Evolutionary conservation across 2,113 vertebrate species (phyloP).

Genomic region (Poeciliopsis retropinna): DNA sequence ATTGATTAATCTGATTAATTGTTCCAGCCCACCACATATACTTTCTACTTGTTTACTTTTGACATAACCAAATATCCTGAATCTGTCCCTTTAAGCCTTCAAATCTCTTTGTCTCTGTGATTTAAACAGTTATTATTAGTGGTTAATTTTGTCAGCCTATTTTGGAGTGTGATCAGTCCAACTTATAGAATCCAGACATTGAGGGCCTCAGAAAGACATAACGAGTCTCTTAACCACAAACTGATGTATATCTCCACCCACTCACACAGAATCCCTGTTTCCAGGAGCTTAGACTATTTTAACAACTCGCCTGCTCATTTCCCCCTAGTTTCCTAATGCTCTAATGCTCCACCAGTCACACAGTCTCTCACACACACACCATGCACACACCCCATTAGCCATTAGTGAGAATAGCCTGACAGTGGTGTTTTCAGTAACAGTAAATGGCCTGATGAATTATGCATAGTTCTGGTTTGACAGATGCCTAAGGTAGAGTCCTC

Average conservation of each 20-base stretch:
- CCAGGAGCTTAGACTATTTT: conserved; percentile 13
- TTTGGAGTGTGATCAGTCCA: too few relatives aligned
- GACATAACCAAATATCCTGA: too few relatives aligned
- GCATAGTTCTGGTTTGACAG: conserved; percentile 52
- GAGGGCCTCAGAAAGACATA: neutral
- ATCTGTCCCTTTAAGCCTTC: neutral
- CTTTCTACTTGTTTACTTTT: too few relatives aligned
- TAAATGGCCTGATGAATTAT: conserved; percentile 77
- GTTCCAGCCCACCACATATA: too few relatives aligned
- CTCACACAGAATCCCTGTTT: neutral
- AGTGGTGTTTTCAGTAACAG: conserved; percentile 48
- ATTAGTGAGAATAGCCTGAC: conserved; percentile 62
- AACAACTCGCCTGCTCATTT: conserved; percentile 17
- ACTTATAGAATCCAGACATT: neutral
- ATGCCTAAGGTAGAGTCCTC: conserved; percentile 19
- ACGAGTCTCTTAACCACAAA: neutral
- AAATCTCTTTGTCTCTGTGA: neutral
- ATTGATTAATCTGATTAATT: too few relatives aligned
- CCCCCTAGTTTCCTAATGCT: conserved; percentile 43
- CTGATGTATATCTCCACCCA: neutral
- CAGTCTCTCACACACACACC: conserved; percentile 2
- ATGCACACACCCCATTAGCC: conserved; percentile 66
- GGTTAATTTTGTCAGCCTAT: too few relatives aligned
- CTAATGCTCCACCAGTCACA: conserved; percentile 2
- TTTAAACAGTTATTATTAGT: neutral